Conservation (phyloP, 2,888 invertebrate species). For the Fissipunctia ypsillon region DNA sequence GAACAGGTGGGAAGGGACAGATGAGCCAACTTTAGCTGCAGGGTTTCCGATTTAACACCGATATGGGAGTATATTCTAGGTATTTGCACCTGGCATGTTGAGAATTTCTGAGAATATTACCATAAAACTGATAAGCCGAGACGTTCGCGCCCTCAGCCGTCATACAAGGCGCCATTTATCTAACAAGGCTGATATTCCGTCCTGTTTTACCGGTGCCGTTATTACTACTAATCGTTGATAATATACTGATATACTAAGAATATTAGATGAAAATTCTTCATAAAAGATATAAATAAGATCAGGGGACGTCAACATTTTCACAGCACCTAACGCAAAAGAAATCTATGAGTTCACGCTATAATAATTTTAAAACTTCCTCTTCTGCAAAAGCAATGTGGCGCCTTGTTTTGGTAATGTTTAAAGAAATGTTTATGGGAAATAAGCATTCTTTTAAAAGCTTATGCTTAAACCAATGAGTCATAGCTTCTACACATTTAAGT, state of each 20-base stretch:
- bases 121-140: slow-evolving; percentile 70
- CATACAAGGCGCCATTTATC: slow-evolving; percentile 73
- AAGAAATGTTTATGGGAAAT: not conserved
- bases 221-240: slow-evolving; percentile 73
- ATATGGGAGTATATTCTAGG: slow-evolving; percentile 18
- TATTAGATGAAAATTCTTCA: slow-evolving; percentile 32
- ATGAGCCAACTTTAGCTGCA: slow-evolving; percentile 21
- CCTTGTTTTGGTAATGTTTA: not conserved
- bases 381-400: not conserved
- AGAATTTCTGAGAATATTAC: slow-evolving; percentile 65
- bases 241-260: slow-evolving; percentile 57
- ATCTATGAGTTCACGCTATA: not conserved
- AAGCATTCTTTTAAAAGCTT: not conserved
- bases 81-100: slow-evolving; percentile 33
- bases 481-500: too few relatives aligned
- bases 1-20: slow-evolving; percentile 36
- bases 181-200: slow-evolving; percentile 68
- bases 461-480: not conserved
- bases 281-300: slow-evolving; percentile 9
- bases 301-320: slow-evolving; percentile 2
- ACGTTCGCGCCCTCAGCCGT: slow-evolving; percentile 65
- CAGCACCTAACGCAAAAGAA: not conserved
- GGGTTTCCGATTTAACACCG: slow-evolving; percentile 9
- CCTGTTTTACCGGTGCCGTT: slow-evolving; percentile 71
- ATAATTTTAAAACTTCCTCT: not conserved